Evolutionary conservation across 2,888 invertebrate genomes (phyloP), one percentile per base, ranked within the genome.

Genomic region (Atethmia centrago): DNA sequence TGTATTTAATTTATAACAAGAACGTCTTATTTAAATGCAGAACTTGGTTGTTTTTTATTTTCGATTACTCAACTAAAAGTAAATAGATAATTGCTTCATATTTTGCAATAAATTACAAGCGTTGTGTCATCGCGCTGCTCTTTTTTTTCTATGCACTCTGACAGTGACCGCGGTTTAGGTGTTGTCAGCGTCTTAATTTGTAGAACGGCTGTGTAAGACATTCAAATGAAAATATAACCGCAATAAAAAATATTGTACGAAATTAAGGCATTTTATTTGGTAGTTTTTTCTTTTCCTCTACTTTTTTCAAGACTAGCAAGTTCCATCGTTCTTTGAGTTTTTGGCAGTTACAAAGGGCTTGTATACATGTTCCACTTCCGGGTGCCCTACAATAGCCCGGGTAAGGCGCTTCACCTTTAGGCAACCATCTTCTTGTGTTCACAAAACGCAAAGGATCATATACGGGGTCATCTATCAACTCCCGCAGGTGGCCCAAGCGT

Each of bases 381-480:
- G 95, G 95, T 0, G 92, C 89, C 42, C 95, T 88, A 66, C 96
- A 96, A 80, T 95, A 96, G 0, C 96, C 96, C 2, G 96, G 96
- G 70, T 90, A 96, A 0, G 96, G 96, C 0, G 90, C 85, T 86
- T 95, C 95, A 3, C 89, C 88, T 21, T 71, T 82, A 49, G 89
- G 92, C 7, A 95, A 77, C 94, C 93, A 95, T 83, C 96, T 76
- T 55, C 87, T 70, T 4, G 86, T 77, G 16, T 72, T 90, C 67
- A 78, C 74, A 10, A 84, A 55, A 4, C 78, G 55, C 73, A 85
- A 63, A 31, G 77, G 66, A 16, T 83, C 77, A 3, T 59, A 47
- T 14, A 70, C 25, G 5, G 71, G 63, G 16, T 76, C 59, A 49
- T 88, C 85, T 59, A 89, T 78, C 12, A 85, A 21, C n/a, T 85